A percentile compares a stretch with the other conserved stretches of the same genome.
These are phyloP conservation scores for Trichogramma dendrolimi DNA, from an alignment of 2,888 invertebrate genomes.

Conservation along the genomic window DNA sequence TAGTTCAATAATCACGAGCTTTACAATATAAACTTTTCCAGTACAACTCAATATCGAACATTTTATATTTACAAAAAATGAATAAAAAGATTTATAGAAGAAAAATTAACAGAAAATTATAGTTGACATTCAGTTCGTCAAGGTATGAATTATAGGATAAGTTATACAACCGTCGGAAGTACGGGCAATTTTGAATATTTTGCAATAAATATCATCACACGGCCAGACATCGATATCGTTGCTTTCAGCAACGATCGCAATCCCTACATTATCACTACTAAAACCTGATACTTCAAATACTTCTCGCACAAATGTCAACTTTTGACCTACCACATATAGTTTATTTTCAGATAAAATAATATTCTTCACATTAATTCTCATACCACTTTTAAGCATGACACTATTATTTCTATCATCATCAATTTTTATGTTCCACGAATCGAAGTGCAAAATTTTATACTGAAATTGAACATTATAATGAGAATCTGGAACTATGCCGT, in stretches of 20 bases:
- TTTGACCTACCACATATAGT: neutral
- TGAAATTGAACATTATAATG: too few species aligned
- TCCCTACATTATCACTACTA: neutral
- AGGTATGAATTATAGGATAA: neutral
- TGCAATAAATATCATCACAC: neutral
- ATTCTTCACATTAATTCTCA: neutral
- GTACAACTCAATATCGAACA: too few species aligned
- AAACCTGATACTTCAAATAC: neutral
- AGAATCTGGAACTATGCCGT: neutral
- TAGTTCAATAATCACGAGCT: too few species aligned
- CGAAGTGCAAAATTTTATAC: neutral
- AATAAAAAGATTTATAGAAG: too few species aligned
- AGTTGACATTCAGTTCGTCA: too few species aligned
- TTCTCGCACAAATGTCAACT: neutral
- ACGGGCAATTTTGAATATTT: conserved; percentile 2
- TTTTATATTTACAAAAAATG: too few species aligned
- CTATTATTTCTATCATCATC: neutral
- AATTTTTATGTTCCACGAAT: neutral
- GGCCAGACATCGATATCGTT: neutral
- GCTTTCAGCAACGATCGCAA: neutral
- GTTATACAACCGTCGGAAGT: neutral
- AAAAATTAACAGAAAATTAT: too few species aligned
- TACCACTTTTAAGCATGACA: neutral
- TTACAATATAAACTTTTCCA: too few species aligned
- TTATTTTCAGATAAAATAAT: neutral